phyloP scores from a whole-genome alignment of 2,888 invertebrate species.

The Ceriagrion tenellum region DNA sequence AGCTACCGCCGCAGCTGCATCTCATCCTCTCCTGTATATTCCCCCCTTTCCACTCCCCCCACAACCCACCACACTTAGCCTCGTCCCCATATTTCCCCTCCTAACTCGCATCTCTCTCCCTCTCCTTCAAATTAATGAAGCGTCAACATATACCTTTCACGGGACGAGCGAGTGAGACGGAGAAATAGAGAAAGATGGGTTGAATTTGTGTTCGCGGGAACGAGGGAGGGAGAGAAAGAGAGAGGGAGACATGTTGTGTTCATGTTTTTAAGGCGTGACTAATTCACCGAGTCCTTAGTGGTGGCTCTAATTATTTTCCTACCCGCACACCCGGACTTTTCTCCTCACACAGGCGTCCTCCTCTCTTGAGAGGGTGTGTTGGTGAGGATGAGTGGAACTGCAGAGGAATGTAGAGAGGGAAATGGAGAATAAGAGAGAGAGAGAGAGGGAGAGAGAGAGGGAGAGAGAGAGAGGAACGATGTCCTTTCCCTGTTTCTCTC shows the following conservation, averaged over 20 bases:
- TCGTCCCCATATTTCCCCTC: not conserved
- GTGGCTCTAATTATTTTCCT: slow-evolving; percentile 62
- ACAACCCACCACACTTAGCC: not conserved
- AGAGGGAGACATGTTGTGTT: not conserved
- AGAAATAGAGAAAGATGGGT: not conserved
- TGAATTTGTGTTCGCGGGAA: not conserved
- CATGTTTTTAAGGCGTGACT: slow-evolving; percentile 51
- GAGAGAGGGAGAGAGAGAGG: not conserved
- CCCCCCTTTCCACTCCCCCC: not conserved
- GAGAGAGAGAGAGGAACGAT: not conserved
- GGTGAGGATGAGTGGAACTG: not conserved
- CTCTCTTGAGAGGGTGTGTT: not conserved
- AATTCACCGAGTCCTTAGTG: slow-evolving; percentile 56
- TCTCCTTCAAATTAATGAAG: slow-evolving; percentile 58
- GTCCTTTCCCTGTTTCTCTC: slow-evolving; percentile 11
- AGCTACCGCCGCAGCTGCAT: not conserved
- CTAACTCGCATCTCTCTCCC: not conserved
- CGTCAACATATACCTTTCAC: slow-evolving; percentile 60
- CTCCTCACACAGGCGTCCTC: not conserved
- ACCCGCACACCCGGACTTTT: not conserved
- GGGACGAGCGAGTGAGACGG: not conserved
- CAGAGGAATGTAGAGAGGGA: not conserved
- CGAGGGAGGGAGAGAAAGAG: not conserved
- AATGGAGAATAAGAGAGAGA: not conserved
- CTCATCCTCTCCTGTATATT: not conserved